Evolutionary conservation across 2,888 invertebrate species (phyloP).

Genomic region (Leucoma salicis): DNA sequence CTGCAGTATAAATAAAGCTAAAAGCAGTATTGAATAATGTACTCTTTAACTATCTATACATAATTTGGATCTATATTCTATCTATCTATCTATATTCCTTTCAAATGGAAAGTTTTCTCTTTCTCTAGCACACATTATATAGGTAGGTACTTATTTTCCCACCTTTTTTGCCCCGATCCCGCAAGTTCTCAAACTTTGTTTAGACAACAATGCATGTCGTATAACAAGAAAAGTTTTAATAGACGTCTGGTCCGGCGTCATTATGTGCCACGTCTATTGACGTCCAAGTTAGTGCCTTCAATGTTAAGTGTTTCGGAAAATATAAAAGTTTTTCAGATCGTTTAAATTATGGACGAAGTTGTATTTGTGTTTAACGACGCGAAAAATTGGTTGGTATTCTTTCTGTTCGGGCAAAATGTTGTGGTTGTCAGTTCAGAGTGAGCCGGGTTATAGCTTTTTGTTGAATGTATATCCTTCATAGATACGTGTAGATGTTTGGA

Average conservation of each 20-base stretch:
- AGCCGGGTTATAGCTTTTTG: too few species aligned
- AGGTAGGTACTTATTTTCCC: neutral
- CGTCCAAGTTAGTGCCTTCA: slow-evolving; percentile 22
- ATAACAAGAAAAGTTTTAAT: slow-evolving; percentile 42
- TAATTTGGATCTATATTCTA: too few species aligned
- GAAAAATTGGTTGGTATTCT: neutral
- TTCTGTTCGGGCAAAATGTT: slow-evolving; percentile 7
- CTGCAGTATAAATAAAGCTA: too few species aligned
- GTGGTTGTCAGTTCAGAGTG: too few species aligned
- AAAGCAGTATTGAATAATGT: too few species aligned
- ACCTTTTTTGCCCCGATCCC: slow-evolving; percentile 5
- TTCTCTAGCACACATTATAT: slow-evolving; percentile 1
- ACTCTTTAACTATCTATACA: too few species aligned
- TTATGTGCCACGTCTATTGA: slow-evolving; percentile 31
- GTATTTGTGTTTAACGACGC: slow-evolving; percentile 4
- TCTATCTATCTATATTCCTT: too few species aligned
- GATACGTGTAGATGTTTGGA: too few species aligned
- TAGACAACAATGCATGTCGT: slow-evolving; percentile 26
- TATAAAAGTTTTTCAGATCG: slow-evolving; percentile 20
- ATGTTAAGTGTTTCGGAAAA: slow-evolving; percentile 31
- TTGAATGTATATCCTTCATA: too few species aligned
- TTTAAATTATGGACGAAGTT: slow-evolving; percentile 3
- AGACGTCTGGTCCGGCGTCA: slow-evolving; percentile 19
- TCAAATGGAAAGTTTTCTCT: slow-evolving; percentile 2
- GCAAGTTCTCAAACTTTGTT: slow-evolving; percentile 17